A percentile compares a stretch with the other conserved stretches of the same genome.
Conservation (phyloP, 2,888 invertebrate species). For the Eulithis prunata region DNA sequence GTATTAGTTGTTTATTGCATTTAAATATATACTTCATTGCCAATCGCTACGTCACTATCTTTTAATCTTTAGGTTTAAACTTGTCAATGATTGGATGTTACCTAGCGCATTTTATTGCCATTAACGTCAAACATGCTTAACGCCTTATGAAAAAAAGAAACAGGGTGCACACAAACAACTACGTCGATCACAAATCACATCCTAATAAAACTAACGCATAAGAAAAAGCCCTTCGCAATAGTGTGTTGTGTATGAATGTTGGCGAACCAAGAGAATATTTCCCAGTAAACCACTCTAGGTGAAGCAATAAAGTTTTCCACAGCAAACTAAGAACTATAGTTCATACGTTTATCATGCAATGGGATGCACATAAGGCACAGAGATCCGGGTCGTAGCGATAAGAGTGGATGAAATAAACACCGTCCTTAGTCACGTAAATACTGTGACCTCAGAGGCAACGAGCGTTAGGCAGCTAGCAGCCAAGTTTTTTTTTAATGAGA, state of each 20-base stretch:
- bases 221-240: neutral
- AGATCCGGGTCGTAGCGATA: constrained; percentile 34
- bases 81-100: constrained; percentile 4
- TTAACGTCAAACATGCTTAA: neutral
- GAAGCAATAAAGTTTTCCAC: constrained; percentile 15
- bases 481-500: neutral
- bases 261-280: neutral
- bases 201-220: no score
- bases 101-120: neutral
- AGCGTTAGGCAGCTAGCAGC: neutral
- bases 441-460: constrained; percentile 17
- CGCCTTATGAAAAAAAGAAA: neutral
- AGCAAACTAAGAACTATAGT: constrained; percentile 17
- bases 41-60: constrained; percentile 35
- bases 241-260: neutral
- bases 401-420: constrained; percentile 25
- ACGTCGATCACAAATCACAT: no score
- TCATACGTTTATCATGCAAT: constrained; percentile 22
- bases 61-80: constrained; percentile 23
- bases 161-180: no score
- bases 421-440: constrained; percentile 28
- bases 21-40: constrained; percentile 32
- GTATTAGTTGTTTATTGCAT: constrained; percentile 46
- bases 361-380: constrained; percentile 30
- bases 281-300: neutral